These are phyloP conservation scores for Megalops atlanticus DNA, from an alignment of 2,113 vertebrate species.

Conservation along the genomic window DNA sequence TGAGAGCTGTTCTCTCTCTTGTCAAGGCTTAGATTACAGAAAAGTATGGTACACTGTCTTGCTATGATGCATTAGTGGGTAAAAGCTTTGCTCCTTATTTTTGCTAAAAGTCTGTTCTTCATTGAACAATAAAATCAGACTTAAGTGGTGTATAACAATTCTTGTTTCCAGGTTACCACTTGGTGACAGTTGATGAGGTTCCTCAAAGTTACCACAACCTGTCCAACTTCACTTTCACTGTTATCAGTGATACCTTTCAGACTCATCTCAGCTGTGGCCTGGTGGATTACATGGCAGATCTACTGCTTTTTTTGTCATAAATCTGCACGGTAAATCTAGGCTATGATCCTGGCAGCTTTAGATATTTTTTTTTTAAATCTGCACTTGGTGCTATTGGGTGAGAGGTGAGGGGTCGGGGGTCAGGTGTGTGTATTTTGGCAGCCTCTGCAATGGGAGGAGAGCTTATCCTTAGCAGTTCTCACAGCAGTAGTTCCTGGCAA, in stretches of 20 bases:
- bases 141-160: no score
- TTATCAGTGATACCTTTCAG: background rate
- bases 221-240: background rate
- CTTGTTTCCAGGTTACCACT: no score
- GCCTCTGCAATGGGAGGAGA: background rate
- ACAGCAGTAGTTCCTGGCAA: background rate
- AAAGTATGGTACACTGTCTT: no score
- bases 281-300: background rate
- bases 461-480: background rate
- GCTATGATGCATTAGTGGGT: no score
- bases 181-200: no score
- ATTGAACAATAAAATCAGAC: no score
- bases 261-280: background rate
- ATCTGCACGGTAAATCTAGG: background rate
- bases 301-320: background rate
- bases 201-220: background rate
- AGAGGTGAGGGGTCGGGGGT: background rate
- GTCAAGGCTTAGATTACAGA: no score
- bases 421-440: conserved; percentile 4
- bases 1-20: no score
- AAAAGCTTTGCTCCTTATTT: no score
- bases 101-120: no score
- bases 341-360: no score
- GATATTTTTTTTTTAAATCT: background rate
- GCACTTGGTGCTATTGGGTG: background rate